These are phyloP conservation scores for Hypena proboscidalis DNA, from an alignment of 2,888 invertebrate genomes.

Conservation along the genomic window DNA sequence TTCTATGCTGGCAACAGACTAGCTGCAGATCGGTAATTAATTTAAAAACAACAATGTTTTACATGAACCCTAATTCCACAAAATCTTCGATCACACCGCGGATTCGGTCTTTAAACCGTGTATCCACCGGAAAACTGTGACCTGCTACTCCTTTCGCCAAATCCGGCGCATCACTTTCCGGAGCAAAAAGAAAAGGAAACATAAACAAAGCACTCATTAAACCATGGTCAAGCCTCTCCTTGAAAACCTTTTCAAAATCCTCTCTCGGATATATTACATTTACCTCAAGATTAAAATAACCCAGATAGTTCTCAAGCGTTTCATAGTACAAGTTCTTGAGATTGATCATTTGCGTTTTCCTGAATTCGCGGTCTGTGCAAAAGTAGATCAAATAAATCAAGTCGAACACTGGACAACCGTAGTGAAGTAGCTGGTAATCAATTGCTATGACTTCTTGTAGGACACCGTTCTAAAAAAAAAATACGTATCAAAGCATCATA, in stretches of 20 bases:
- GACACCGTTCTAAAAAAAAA: conserved; percentile 49
- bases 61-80: conserved; percentile 23
- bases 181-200: conserved; percentile 48
- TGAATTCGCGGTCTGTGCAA: conserved; percentile 55
- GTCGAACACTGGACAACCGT: conserved; percentile 55
- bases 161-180: conserved; percentile 48
- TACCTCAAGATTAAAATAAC: conserved; percentile 52
- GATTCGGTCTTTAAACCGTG: conserved; percentile 39
- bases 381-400: conserved; percentile 55
- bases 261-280: conserved; percentile 47
- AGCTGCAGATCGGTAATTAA: no score
- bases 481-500: background rate
- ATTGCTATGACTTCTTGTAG: conserved; percentile 50
- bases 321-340: conserved; percentile 56
- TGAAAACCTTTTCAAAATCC: conserved; percentile 52
- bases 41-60: no score
- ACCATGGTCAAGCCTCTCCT: conserved; percentile 51
- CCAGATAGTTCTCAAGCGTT: conserved; percentile 45
- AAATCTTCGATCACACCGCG: conserved; percentile 48
- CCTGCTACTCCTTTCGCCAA: conserved; percentile 22
- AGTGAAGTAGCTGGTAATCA: conserved; percentile 57
- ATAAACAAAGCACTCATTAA: conserved; percentile 41
- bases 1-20: no score
- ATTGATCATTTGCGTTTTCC: conserved; percentile 48
- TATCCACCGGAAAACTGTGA: conserved; percentile 35